Conservation (phyloP, 1,140 invertebrate species). For the Dinothrombium tinctorium region DNA sequence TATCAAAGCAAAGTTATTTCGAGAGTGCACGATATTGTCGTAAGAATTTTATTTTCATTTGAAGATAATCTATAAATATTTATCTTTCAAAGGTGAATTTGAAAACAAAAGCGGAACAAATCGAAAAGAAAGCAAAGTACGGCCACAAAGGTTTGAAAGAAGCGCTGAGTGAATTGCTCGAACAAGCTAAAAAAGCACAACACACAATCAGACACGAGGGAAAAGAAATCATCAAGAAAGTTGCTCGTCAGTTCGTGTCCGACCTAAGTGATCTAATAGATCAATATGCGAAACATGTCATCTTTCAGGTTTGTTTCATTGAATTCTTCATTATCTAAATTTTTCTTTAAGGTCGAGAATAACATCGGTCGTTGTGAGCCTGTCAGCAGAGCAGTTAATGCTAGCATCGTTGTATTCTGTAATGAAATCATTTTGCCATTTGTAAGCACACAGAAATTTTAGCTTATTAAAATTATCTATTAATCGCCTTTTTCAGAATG, state of each 20-base stretch:
- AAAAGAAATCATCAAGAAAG: constrained; percentile 4
- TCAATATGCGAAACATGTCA: constrained; percentile 11
- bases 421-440: constrained; percentile 49
- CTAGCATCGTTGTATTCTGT: constrained; percentile 43
- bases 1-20: not conserved
- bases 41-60: too few relatives aligned
- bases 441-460: constrained; percentile 32
- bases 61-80: not conserved
- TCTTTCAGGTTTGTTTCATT: constrained; percentile 2
- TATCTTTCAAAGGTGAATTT: constrained; percentile 4
- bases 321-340: not conserved
- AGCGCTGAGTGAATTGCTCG: constrained; percentile 5
- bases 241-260: constrained; percentile 2
- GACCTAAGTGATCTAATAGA: constrained; percentile 9
- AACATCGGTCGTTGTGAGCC: constrained; percentile 50
- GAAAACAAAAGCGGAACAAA: constrained; percentile 7
- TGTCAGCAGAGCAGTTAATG: constrained; percentile 45
- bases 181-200: constrained; percentile 10
- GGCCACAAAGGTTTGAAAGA: constrained; percentile 6
- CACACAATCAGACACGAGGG: constrained; percentile 6
- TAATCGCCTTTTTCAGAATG: constrained; percentile 36
- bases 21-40: not conserved
- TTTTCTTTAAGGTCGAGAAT: constrained; percentile 18
- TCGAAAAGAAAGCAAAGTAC: constrained; percentile 9
- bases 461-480: not conserved